These are phyloP conservation scores for Sinotaia quadrata DNA, from an alignment of 2,888 invertebrate species.

Conservation along the genomic window DNA sequence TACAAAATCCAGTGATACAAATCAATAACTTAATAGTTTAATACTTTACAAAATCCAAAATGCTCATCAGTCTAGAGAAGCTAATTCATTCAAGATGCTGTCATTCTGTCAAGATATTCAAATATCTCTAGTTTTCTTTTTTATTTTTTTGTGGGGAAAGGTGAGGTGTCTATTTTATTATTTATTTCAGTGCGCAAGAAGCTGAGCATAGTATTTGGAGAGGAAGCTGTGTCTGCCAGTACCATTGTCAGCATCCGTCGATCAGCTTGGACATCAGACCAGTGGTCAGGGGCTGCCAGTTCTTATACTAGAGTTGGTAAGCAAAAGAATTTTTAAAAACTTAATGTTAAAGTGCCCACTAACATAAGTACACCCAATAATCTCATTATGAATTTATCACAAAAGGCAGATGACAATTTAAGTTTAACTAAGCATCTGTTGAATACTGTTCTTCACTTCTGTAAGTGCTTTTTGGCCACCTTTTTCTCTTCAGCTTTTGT, in stretches of 20 bases:
- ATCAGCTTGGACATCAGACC: conserved; percentile 57
- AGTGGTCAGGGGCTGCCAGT: conserved; percentile 41
- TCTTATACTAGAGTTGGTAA: conserved; percentile 57
- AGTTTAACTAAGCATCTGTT: not conserved
- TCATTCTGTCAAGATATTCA: too few relatives aligned
- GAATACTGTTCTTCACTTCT: too few relatives aligned
- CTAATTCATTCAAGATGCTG: too few relatives aligned
- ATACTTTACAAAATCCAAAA: too few relatives aligned
- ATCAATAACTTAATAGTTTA: too few relatives aligned
- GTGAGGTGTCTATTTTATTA: too few relatives aligned
- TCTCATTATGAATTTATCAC: not conserved
- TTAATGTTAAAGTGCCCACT: not conserved
- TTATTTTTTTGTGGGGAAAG: too few relatives aligned
- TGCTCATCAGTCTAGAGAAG: too few relatives aligned
- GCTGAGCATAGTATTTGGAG: conserved; percentile 55
- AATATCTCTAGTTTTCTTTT: too few relatives aligned
- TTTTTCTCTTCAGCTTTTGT: too few relatives aligned
- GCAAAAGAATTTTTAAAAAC: not conserved
- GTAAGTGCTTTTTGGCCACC: too few relatives aligned
- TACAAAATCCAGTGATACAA: too few relatives aligned
- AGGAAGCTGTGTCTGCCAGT: conserved; percentile 40
- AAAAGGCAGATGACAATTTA: not conserved
- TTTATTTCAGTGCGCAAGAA: conserved; percentile 37
- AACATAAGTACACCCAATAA: not conserved
- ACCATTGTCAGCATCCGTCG: conserved; percentile 47